These are phyloP conservation scores for Brachyistius frenatus DNA, from an alignment of 2,113 vertebrate genomes.

Conservation along the genomic window DNA sequence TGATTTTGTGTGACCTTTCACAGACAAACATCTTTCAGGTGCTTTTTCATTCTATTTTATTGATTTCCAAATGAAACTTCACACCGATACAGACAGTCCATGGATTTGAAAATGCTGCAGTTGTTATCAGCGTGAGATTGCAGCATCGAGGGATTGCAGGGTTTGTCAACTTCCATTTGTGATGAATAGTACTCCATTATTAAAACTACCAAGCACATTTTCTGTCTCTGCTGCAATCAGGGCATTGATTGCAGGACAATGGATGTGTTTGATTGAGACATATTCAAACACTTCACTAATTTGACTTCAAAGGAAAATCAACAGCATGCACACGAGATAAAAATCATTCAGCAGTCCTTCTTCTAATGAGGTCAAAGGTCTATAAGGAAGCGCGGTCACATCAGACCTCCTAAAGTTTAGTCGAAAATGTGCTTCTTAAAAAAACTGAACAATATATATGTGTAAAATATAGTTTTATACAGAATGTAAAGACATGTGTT, in stretches of 20 bases:
- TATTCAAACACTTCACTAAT: conserved; percentile 77
- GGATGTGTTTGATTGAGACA: conserved; percentile 73
- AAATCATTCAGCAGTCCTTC: conserved; percentile 38
- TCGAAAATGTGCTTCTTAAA: not conserved
- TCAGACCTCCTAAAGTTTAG: conserved; percentile 3
- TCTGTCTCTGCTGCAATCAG: conserved; percentile 73
- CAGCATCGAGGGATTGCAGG: conserved; percentile 37
- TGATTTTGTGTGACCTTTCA: not conserved
- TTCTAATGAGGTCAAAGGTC: conserved; percentile 53
- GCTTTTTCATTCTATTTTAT: not conserved
- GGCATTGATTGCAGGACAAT: conserved; percentile 77
- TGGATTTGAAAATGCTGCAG: conserved; percentile 10
- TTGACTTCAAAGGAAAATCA: conserved; percentile 71
- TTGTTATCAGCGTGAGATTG: conserved; percentile 31
- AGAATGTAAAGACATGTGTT: too few species aligned
- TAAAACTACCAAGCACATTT: conserved; percentile 61
- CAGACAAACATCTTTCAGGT: not conserved
- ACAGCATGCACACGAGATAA: conserved; percentile 41
- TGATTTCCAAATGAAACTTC: conserved; percentile 22
- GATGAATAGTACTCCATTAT: conserved; percentile 70
- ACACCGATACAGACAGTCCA: not conserved
- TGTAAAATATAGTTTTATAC: too few species aligned
- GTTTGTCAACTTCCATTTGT: conserved; percentile 61
- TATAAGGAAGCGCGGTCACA: not conserved
- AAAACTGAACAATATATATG: not conserved